phyloP scores from a whole-genome alignment of 2,888 invertebrate species.

The Caenorhabditis sulstoni region DNA sequence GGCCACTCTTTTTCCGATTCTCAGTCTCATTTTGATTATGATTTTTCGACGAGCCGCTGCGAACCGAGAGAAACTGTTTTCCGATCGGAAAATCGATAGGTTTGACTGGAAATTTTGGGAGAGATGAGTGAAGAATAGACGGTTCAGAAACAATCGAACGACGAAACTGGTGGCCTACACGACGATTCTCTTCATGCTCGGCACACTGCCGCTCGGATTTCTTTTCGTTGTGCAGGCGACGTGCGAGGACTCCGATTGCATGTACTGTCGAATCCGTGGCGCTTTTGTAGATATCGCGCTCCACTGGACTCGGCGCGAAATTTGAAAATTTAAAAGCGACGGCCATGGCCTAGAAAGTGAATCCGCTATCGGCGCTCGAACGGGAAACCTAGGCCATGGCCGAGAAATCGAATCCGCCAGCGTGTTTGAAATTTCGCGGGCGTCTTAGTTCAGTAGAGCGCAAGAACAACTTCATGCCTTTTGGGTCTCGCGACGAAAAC shows the following conservation, averaged over 20 bases:
- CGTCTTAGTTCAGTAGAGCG: too few species aligned
- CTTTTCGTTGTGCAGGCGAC: background rate
- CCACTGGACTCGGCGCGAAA: too few species aligned
- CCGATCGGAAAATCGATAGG: background rate
- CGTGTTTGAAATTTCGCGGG: too few species aligned
- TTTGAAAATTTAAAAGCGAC: too few species aligned
- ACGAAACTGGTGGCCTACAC: constrained; percentile 1
- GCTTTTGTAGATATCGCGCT: background rate
- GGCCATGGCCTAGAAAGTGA: too few species aligned
- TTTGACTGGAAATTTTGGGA: too few species aligned
- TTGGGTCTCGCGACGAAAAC: too few species aligned
- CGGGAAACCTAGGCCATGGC: too few species aligned
- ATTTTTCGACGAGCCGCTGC: background rate
- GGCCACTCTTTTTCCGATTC: background rate
- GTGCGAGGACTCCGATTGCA: background rate
- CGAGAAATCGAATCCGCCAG: too few species aligned
- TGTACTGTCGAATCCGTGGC: background rate
- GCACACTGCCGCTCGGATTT: background rate
- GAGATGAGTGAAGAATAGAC: too few species aligned
- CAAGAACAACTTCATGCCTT: too few species aligned
- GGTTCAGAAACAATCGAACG: background rate
- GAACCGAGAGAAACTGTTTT: constrained; percentile 6
- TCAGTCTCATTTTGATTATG: background rate
- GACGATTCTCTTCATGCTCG: constrained; percentile 4
- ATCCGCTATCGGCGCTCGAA: too few species aligned